Evolutionary conservation across 1,140 invertebrate genomes (phyloP), one percentile per base, ranked within the genome.

Genomic region (Trissolcus basalis): DNA sequence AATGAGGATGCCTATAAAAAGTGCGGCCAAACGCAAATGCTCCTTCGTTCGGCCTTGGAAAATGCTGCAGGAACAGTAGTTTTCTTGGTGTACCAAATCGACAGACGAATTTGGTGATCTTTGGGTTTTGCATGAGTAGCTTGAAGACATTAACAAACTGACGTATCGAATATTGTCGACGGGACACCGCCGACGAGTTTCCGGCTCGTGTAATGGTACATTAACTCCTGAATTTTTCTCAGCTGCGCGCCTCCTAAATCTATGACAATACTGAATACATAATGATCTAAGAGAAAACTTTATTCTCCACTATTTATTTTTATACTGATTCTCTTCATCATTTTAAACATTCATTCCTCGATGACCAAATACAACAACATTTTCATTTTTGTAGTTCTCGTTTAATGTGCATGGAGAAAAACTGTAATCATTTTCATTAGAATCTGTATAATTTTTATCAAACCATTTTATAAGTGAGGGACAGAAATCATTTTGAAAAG

Each of bases 91-190:
- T 72, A 64, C 69, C 69, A 19, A 72, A 53, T 58, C 59, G 32
- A 44, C 58, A 9, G 32, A 4, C 53, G 47, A 64, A 36, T 63
- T 39, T 15, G 51, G 45, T 63, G 33, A 27, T 55, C 48, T 35
- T 54, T 32, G 48, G 39, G 12, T 13, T 15, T 56, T 51, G 58
- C 64, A 63, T 68, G 56, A 63, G 71, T 68, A 75, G 71, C 71
- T 63, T 68, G 63, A 75, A 75, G 64, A 68, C 53, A 75, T 75
- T 68, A 75, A 75, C 45, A 47, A 14, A 32, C 45, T 75, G 53
- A 63, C 65, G 48, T 56, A 56, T 67, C 63, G 53, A 64, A 63
- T 47, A 39, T 41, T 60, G 63, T 32, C 71, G 12, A 47, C 71
- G 64, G 71, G 71, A 63, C 51, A 63, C 45, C 60, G 32, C 16